Conservation (phyloP, 2,113 vertebrate species). For the Lamprotornis superbus region DNA sequence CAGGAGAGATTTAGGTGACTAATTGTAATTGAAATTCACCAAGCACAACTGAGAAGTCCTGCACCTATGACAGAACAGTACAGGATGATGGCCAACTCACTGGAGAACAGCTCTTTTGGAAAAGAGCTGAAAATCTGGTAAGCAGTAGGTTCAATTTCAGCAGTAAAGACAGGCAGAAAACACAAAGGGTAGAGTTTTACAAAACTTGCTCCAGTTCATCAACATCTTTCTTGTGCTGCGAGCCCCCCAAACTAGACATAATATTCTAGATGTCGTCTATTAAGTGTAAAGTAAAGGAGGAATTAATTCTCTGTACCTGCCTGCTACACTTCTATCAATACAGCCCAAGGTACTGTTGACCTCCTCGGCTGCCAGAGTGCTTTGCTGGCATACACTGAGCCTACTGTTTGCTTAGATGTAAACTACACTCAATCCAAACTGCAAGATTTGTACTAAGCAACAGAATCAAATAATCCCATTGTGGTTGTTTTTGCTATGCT, state of each 20-base stretch:
- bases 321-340: background rate
- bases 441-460: background rate
- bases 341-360: background rate
- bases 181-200: background rate
- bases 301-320: background rate
- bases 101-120: background rate
- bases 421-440: background rate
- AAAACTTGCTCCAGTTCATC: background rate
- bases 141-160: background rate
- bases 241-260: background rate
- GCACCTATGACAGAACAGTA: background rate
- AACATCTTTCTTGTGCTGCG: background rate
- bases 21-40: background rate
- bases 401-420: background rate
- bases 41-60: background rate
- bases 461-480: background rate
- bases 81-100: background rate
- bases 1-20: background rate
- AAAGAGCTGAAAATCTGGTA: background rate
- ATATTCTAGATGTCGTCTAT: background rate
- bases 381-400: background rate
- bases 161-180: background rate
- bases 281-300: background rate
- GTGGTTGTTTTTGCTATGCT: background rate
- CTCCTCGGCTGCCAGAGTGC: background rate